These are phyloP conservation scores for Melolontha melolontha DNA, from an alignment of 2,888 invertebrate genomes.

Conservation along the genomic window DNA sequence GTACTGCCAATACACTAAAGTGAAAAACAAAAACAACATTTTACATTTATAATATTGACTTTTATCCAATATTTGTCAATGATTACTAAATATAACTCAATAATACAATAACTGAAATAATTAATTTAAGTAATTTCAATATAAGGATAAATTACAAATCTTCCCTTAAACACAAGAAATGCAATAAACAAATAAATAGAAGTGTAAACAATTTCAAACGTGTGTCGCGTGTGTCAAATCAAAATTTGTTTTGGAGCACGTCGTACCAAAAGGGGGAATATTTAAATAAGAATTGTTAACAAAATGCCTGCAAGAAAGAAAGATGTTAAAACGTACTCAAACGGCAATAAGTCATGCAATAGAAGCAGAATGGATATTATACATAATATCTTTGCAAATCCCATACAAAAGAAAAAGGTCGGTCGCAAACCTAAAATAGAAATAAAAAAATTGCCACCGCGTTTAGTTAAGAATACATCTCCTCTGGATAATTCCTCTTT, in stretches of 20 bases:
- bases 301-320: background rate
- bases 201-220: too few species aligned
- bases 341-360: background rate
- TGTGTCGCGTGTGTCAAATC: too few species aligned
- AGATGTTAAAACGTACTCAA: conserved; percentile 2
- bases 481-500: background rate
- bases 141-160: too few species aligned
- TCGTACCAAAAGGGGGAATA: background rate
- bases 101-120: too few species aligned
- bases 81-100: too few species aligned
- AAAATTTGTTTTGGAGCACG: background rate
- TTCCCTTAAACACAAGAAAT: too few species aligned
- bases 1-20: too few species aligned
- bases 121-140: too few species aligned
- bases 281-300: background rate
- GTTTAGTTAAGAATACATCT: background rate
- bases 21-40: too few species aligned
- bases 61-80: too few species aligned
- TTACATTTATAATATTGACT: too few species aligned
- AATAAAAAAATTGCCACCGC: conserved; percentile 27
- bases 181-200: too few species aligned
- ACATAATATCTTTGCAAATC: conserved; percentile 12
- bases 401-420: conserved; percentile 6
- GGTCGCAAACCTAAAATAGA: conserved; percentile 7
- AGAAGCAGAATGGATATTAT: conserved; percentile 12